phyloP scores from a whole-genome alignment of 2,797 vertebrate species.

The Mus spretus region DNA sequence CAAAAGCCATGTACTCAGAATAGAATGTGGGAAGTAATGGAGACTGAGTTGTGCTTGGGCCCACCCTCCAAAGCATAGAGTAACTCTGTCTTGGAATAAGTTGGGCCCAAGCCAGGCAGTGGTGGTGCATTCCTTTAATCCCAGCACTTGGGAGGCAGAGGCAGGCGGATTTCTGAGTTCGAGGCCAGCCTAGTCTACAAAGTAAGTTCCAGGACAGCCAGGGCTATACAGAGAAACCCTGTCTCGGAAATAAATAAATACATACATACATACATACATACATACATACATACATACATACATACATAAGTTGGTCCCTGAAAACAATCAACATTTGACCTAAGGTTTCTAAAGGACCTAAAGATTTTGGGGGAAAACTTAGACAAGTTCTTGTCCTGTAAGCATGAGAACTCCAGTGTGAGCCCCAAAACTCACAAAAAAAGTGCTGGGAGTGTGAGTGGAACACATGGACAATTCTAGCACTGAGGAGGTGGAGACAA shows the following conservation, averaged over 20 bases:
- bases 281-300: too few relatives aligned
- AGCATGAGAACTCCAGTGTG: not conserved
- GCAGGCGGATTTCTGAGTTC: too few relatives aligned
- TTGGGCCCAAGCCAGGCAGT: not conserved
- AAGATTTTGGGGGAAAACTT: not conserved
- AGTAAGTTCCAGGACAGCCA: too few relatives aligned
- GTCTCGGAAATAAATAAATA: too few relatives aligned
- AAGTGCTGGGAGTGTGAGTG: rapidly evolving
- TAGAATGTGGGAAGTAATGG: not conserved
- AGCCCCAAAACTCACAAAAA: not conserved
- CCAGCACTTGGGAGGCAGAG: too few relatives aligned
- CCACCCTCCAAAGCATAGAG: not conserved
- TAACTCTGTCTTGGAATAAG: not conserved
- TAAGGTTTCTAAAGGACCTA: not conserved
- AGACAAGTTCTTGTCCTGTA: not conserved
- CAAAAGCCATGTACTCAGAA: not conserved
- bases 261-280: too few relatives aligned
- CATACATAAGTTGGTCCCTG: not conserved
- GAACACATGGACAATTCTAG: not conserved
- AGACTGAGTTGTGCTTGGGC: not conserved
- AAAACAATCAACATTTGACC: not conserved
- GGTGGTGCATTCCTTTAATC: too few relatives aligned
- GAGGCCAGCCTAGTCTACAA: too few relatives aligned
- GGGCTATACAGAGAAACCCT: too few relatives aligned
- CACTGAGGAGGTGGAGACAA: not conserved